These are phyloP conservation scores for Lepus oiostolus DNA, from an alignment of 2,797 vertebrate genomes.

Conservation along the genomic window DNA sequence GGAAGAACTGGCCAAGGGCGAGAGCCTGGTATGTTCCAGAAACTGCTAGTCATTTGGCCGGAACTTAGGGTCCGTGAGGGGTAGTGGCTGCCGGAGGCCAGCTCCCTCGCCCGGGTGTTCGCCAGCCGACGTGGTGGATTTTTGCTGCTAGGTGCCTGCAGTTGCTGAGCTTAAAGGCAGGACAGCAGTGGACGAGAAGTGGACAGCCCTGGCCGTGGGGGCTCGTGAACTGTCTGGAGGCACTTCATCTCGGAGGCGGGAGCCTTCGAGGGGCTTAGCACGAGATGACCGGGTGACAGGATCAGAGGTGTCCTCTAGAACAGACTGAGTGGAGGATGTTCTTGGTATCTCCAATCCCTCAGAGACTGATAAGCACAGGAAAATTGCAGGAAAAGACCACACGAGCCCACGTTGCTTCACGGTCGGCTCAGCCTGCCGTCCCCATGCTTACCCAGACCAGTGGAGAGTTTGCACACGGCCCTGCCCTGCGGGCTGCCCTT, in stretches of 20 bases:
- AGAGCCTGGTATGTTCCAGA: neutral
- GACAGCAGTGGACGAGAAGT: neutral
- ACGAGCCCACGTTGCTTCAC: neutral
- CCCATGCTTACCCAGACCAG: neutral
- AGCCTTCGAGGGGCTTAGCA: slow-evolving; percentile 31
- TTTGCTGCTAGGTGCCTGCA: neutral
- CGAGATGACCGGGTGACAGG: neutral
- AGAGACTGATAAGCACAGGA: slow-evolving; percentile 35
- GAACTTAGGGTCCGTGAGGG: neutral
- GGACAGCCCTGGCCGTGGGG: neutral
- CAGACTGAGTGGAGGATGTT: neutral
- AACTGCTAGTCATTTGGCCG: neutral
- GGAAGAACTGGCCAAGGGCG: neutral
- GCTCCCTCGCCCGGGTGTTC: neutral
- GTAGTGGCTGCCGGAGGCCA: neutral
- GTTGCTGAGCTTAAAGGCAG: neutral
- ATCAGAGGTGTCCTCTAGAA: slow-evolving; percentile 6
- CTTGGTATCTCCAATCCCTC: neutral
- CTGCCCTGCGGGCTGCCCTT: neutral
- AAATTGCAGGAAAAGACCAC: slow-evolving; percentile 47
- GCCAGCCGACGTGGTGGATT: neutral
- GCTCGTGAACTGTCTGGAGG: neutral
- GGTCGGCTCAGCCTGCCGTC: slow-evolving; percentile 9
- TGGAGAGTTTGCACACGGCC: neutral
- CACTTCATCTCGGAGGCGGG: neutral